phyloP scores from a whole-genome alignment of 2,888 invertebrate species.

The Cartodere bifasciata region DNA sequence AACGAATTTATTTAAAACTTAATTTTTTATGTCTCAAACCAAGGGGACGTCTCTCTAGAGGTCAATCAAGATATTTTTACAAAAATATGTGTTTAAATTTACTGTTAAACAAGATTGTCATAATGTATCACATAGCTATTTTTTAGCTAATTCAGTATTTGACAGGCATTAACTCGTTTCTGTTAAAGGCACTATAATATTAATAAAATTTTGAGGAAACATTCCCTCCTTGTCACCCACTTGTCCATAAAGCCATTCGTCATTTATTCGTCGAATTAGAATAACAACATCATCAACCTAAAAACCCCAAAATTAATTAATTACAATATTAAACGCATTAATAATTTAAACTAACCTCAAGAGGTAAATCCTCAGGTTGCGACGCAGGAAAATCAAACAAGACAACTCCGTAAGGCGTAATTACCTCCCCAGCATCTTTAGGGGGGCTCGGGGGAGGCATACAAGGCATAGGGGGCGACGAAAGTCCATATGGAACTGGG shows the following conservation, averaged over 20 bases:
- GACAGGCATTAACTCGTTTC: too few relatives aligned
- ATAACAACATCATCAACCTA: constrained; percentile 63
- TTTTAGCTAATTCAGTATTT: too few relatives aligned
- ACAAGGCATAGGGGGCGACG: constrained; percentile 54
- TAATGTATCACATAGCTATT: too few relatives aligned
- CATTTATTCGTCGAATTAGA: constrained; percentile 55
- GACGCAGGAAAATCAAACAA: constrained; percentile 64
- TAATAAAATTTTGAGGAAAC: constrained; percentile 70
- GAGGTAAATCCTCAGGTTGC: constrained; percentile 65
- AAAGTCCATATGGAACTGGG: constrained; percentile 1
- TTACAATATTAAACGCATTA: not conserved
- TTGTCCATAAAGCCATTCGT: constrained; percentile 70
- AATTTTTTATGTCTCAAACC: too few relatives aligned
- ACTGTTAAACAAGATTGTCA: too few relatives aligned
- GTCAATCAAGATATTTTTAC: too few relatives aligned
- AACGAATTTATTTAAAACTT: too few relatives aligned
- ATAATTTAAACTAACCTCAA: constrained; percentile 48
- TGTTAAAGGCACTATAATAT: constrained; percentile 59
- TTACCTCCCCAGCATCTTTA: constrained; percentile 29
- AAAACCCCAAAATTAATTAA: not conserved
- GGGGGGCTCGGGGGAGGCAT: constrained; percentile 70
- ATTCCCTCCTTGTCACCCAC: constrained; percentile 55
- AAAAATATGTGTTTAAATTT: too few relatives aligned
- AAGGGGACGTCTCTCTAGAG: too few relatives aligned
- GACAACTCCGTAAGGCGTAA: constrained; percentile 60